phyloP scores from a whole-genome alignment of 2,113 vertebrate species.

The Callithrix jacchus region DNA sequence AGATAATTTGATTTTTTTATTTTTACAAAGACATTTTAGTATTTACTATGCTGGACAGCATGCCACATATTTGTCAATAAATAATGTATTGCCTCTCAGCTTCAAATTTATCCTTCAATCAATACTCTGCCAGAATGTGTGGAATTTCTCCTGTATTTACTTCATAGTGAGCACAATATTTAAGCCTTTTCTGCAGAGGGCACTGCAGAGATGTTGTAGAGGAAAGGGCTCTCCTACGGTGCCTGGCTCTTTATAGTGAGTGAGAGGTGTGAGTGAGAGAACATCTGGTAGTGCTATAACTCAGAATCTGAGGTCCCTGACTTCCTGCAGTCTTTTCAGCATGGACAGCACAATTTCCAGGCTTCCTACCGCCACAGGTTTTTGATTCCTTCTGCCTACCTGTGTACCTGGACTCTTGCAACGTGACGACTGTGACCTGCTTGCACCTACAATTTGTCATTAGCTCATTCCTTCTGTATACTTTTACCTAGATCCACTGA shows the following conservation, averaged over 20 bases:
- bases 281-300: not conserved
- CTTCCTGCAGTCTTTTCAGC: not conserved
- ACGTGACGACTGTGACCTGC: not conserved
- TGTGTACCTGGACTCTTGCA: not conserved
- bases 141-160: not conserved
- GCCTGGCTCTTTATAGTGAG: not conserved
- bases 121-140: not conserved
- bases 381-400: not conserved
- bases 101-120: not conserved
- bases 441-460: not conserved
- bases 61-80: not conserved
- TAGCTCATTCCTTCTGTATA: not conserved
- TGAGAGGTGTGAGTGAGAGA: not conserved
- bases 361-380: fast-evolving
- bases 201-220: fast-evolving
- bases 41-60: not conserved
- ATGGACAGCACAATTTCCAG: fast-evolving
- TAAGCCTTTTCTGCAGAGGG: not conserved
- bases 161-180: not conserved
- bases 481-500: fast-evolving
- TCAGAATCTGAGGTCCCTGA: not conserved
- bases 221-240: not conserved
- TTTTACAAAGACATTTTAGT: not conserved
- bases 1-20: not conserved
- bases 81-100: not conserved